A percentile compares a stretch with the other conserved stretches of the same genome.
Conservation (phyloP, 2,113 vertebrate species). For the Puntigrus tetrazona region DNA sequence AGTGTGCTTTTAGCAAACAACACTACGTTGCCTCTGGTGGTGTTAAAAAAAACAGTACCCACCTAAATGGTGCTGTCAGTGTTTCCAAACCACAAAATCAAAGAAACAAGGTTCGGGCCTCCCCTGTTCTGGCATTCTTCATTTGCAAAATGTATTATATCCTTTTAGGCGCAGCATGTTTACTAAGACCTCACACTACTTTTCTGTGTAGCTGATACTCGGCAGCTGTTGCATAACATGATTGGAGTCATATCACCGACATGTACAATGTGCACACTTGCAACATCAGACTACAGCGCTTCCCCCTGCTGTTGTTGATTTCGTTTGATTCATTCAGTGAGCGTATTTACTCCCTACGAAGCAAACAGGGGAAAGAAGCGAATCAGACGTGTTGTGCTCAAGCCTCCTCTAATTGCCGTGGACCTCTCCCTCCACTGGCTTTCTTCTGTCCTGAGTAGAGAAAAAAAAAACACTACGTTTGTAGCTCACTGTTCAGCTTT, state of each 20-base stretch:
- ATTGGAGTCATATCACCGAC: background rate
- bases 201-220: constrained; percentile 19
- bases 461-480: constrained; percentile 75
- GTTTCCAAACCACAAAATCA: background rate
- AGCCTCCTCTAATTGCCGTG: constrained; percentile 74
- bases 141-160: constrained; percentile 11
- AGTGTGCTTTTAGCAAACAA: constrained; percentile 21
- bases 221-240: constrained; percentile 13
- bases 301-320: constrained; percentile 57
- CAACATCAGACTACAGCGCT: constrained; percentile 13
- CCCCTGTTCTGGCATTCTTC: background rate
- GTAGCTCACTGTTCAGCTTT: constrained; percentile 91
- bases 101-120: background rate
- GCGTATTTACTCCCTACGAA: constrained; percentile 46
- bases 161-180: constrained; percentile 1
- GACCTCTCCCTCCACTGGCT: constrained; percentile 65
- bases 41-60: constrained; percentile 12
- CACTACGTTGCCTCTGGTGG: background rate
- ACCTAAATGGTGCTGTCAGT: constrained; percentile 12
- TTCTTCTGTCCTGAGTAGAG: constrained; percentile 69
- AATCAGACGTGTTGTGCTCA: constrained; percentile 59
- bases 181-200: constrained; percentile 10
- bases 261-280: background rate
- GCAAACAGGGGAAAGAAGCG: constrained; percentile 36
- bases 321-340: constrained; percentile 57